These are phyloP conservation scores for Oreamnos americanus DNA, from an alignment of 2,113 vertebrate genomes.

Conservation along the genomic window DNA sequence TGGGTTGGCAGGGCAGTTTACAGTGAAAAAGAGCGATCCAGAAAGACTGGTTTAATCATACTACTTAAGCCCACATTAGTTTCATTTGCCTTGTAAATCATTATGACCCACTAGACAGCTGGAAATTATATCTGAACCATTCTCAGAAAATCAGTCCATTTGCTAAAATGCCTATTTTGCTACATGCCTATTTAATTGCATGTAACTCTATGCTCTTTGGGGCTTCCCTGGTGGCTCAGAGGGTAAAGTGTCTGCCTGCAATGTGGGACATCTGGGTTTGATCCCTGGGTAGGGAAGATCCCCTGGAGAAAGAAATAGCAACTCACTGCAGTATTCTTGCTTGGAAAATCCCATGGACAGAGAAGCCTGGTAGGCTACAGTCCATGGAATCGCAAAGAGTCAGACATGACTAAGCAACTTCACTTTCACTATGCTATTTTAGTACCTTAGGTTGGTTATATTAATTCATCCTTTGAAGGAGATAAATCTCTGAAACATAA, in stretches of 20 bases:
- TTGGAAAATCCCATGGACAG: no score
- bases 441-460: neutral
- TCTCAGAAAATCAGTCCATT: constrained; percentile 14
- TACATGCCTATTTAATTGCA: neutral
- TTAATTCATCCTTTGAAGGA: neutral
- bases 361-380: no score
- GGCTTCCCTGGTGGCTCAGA: no score
- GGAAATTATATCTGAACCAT: neutral
- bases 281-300: no score
- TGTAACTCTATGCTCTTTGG: neutral
- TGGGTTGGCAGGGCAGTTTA: neutral
- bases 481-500: neutral
- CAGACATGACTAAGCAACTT: no score
- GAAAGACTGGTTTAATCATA: neutral
- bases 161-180: no score
- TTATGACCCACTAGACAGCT: neutral
- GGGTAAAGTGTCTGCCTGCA: no score
- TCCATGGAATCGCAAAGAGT: no score
- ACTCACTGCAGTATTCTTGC: no score
- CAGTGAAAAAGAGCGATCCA: neutral
- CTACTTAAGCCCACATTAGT: neutral
- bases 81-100: neutral
- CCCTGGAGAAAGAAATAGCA: no score
- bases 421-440: neutral
- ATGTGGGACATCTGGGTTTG: no score